phyloP scores from a whole-genome alignment of 2,113 vertebrate genomes.

The Tympanuchus pallidicinctus region DNA sequence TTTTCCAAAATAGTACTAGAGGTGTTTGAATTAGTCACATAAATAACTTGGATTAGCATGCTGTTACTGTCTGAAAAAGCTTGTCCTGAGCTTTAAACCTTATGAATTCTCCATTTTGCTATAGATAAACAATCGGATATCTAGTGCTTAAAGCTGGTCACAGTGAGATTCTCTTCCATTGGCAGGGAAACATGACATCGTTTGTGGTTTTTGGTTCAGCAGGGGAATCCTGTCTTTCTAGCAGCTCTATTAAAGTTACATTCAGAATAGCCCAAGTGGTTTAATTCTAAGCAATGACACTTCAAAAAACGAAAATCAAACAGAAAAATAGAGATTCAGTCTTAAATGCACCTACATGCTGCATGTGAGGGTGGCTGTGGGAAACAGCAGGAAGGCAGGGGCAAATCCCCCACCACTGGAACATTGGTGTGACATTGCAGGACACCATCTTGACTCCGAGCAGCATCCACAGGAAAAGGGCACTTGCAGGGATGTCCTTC shows the following conservation, averaged over 20 bases:
- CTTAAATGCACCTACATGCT: neutral
- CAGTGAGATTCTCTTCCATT: neutral
- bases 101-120: neutral
- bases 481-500: rapidly evolving
- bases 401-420: neutral
- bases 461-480: neutral
- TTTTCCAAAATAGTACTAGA: neutral
- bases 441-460: rapidly evolving
- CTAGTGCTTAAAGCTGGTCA: neutral
- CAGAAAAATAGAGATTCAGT: neutral
- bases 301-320: neutral
- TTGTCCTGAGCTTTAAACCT: neutral
- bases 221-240: neutral
- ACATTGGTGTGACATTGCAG: neutral
- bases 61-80: neutral
- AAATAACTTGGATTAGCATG: neutral
- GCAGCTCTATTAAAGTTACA: neutral
- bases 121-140: neutral
- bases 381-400: neutral
- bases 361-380: neutral
- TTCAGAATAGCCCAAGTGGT: neutral
- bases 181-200: neutral
- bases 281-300: neutral
- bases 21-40: neutral
- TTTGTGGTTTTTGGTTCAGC: neutral